Conservation (phyloP, 2,113 vertebrate species). For the Corydoras maculifer region DNA sequence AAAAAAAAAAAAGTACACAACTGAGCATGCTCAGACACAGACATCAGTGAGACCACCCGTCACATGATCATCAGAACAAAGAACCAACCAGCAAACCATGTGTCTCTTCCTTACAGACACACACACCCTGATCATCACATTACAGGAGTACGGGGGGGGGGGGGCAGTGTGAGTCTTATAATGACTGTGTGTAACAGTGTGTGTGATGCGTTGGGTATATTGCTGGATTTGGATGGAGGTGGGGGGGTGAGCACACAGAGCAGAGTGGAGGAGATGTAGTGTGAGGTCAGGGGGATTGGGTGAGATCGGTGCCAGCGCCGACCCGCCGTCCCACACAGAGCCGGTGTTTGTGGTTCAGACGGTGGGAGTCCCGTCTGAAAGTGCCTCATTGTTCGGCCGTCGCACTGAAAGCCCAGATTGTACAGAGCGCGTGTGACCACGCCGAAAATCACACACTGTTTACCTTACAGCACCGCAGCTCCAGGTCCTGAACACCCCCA, state of each 20-base stretch:
- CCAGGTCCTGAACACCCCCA: too few relatives aligned
- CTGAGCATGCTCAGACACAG: background rate
- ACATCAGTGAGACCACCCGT: too few relatives aligned
- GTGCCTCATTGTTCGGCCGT: constrained; percentile 1
- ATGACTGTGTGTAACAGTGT: too few relatives aligned
- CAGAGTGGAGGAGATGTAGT: background rate
- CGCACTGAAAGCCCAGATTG: background rate
- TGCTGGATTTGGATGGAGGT: too few relatives aligned
- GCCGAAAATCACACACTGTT: background rate
- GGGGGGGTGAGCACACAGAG: too few relatives aligned
- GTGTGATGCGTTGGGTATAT: too few relatives aligned
- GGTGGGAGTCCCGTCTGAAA: constrained; percentile 46
- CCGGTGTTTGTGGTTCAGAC: constrained; percentile 44
- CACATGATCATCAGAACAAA: too few relatives aligned
- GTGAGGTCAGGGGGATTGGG: constrained; percentile 5
- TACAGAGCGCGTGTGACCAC: background rate
- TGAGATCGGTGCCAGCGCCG: constrained; percentile 13
- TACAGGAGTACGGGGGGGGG: too few relatives aligned
- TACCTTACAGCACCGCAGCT: background rate
- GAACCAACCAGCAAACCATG: too few relatives aligned
- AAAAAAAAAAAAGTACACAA: constrained; percentile 1
- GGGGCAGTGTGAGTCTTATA: too few relatives aligned
- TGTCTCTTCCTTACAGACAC: too few relatives aligned
- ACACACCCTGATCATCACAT: too few relatives aligned
- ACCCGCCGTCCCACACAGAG: constrained; percentile 45